Evolutionary conservation across 2,888 invertebrate genomes (phyloP).

Genomic region (Coelinius sp.): DNA sequence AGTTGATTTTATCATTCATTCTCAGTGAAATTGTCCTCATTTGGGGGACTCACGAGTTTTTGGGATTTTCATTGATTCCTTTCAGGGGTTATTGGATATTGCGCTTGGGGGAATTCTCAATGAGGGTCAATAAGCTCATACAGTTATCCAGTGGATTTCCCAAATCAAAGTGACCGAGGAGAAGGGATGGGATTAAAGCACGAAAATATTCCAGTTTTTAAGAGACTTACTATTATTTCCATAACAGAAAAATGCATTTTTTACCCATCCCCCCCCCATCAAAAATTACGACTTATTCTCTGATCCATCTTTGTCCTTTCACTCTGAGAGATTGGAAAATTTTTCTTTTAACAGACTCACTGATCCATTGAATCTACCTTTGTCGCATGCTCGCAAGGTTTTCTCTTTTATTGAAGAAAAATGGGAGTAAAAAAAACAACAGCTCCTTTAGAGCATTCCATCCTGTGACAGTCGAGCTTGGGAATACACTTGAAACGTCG

Average conservation of each 20-base stretch:
- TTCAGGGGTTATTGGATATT: not conserved
- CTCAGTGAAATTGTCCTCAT: not conserved
- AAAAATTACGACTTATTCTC: not conserved
- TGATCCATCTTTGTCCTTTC: not conserved
- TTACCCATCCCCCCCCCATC: not conserved
- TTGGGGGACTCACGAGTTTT: not conserved
- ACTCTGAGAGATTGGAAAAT: slow-evolving; percentile 8
- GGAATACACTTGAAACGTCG: slow-evolving; percentile 17
- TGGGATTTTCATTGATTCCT: not conserved
- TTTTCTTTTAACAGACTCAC: not conserved
- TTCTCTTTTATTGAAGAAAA: not conserved
- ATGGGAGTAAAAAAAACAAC: not conserved
- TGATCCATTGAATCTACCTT: not conserved
- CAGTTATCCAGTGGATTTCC: not conserved
- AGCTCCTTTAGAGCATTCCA: not conserved
- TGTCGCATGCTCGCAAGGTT: not conserved
- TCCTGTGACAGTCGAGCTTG: not conserved
- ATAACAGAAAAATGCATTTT: not conserved
- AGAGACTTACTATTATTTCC: not conserved
- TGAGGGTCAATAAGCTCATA: not conserved
- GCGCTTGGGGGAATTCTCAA: not conserved
- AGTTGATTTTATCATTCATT: not conserved
- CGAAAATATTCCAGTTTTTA: not conserved
- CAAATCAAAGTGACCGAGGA: not conserved
- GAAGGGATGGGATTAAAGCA: not conserved